phyloP scores from a whole-genome alignment of 2,113 vertebrate species.

The Gavia stellata region DNA sequence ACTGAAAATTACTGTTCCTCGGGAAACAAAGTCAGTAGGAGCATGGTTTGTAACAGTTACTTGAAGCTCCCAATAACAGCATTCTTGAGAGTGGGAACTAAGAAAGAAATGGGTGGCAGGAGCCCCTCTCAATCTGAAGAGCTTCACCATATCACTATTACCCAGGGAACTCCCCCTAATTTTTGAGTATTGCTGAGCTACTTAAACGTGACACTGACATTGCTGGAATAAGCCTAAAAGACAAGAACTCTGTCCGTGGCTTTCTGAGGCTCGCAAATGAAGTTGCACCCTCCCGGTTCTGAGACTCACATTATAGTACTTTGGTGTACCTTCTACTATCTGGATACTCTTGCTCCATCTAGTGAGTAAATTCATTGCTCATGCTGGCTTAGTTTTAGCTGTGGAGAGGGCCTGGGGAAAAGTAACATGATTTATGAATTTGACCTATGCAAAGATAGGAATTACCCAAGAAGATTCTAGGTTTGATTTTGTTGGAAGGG shows the following conservation, averaged over 20 bases:
- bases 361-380: conserved; percentile 4
- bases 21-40: neutral
- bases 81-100: neutral
- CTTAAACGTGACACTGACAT: neutral
- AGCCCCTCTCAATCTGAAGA: neutral
- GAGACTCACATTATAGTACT: neutral
- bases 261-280: neutral
- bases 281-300: neutral
- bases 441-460: conserved; percentile 4
- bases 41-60: neutral
- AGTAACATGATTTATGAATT: neutral
- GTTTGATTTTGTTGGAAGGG: neutral
- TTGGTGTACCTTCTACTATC: neutral
- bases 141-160: neutral
- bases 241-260: neutral
- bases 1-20: neutral
- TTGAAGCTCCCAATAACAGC: neutral
- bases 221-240: neutral
- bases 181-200: neutral
- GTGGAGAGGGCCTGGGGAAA: neutral
- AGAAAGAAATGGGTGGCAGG: neutral
- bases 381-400: neutral
- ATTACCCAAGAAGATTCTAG: neutral
- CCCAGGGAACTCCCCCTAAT: neutral
- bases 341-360: neutral